Conservation (phyloP, 2,888 invertebrate genomes). For the Melolontha melolontha region DNA sequence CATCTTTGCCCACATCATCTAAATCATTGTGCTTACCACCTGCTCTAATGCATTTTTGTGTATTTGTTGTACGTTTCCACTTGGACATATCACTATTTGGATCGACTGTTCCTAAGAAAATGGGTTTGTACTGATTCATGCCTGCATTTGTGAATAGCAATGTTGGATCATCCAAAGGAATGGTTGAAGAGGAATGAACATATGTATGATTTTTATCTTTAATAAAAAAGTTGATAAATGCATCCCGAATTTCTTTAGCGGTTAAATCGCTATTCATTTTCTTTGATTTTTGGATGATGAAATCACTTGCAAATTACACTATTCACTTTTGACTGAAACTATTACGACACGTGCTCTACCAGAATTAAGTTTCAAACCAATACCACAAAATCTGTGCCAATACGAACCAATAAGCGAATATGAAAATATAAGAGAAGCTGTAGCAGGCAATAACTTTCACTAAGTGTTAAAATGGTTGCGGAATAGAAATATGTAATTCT, state of each 20-base stretch:
- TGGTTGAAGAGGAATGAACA: constrained; percentile 97
- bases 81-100: constrained; percentile 96
- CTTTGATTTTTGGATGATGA: constrained; percentile 5
- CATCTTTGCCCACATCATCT: constrained; percentile 99
- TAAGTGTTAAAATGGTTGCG: too few species aligned
- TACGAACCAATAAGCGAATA: too few species aligned
- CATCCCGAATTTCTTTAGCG: constrained; percentile 84
- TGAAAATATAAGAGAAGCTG: too few species aligned
- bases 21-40: constrained; percentile 99
- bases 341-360: constrained; percentile 12
- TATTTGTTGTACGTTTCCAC: constrained; percentile 89
- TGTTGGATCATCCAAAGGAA: constrained; percentile 98
- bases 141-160: constrained; percentile 97
- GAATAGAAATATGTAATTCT: too few species aligned
- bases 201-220: constrained; percentile 89
- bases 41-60: constrained; percentile 99
- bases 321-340: constrained; percentile 15
- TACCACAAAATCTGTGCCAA: background rate
- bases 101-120: constrained; percentile 96
- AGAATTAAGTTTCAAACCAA: constrained; percentile 1
- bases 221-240: constrained; percentile 88
- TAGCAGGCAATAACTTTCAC: too few species aligned
- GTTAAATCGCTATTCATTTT: constrained; percentile 71
- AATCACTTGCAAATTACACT: constrained; percentile 19
- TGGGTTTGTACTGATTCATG: constrained; percentile 99